phyloP scores from a whole-genome alignment of 2,113 vertebrate genomes.

The Ictalurus furcatus region DNA sequence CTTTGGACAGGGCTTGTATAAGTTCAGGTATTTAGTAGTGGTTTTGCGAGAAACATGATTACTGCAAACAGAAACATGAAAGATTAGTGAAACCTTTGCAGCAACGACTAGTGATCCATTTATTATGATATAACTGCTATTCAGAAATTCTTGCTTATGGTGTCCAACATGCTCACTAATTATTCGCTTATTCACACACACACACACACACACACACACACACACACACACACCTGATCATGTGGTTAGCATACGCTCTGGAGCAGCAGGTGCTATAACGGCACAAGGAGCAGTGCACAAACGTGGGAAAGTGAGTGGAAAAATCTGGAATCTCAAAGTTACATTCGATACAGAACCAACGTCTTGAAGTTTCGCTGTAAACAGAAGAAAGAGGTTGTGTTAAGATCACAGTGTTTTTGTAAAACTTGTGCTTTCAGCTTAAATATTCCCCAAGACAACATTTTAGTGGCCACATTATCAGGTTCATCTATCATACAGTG shows the following conservation, averaged over 20 bases:
- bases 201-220: slow-evolving; percentile 59
- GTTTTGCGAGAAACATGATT: slow-evolving; percentile 82
- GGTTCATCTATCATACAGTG: neutral
- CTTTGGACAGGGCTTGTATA: slow-evolving; percentile 79
- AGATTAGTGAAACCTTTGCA: neutral
- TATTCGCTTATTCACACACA: neutral
- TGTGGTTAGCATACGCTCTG: slow-evolving; percentile 86
- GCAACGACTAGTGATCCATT: neutral
- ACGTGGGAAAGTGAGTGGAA: slow-evolving; percentile 84
- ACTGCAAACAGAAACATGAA: slow-evolving; percentile 64
- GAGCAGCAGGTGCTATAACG: slow-evolving; percentile 87
- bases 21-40: slow-evolving; percentile 77
- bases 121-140: neutral
- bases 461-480: neutral
- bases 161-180: neutral
- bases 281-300: slow-evolving; percentile 84
- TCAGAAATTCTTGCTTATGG: neutral
- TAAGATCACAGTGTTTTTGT: neutral
- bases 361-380: slow-evolving; percentile 68
- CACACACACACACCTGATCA: slow-evolving; percentile 78
- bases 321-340: slow-evolving; percentile 82
- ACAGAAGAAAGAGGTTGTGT: neutral
- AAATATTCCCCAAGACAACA: neutral
- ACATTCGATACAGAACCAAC: slow-evolving; percentile 82
- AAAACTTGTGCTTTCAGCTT: neutral